These are phyloP conservation scores for Polyploca ridens DNA, from an alignment of 2,888 invertebrate genomes.

Conservation along the genomic window DNA sequence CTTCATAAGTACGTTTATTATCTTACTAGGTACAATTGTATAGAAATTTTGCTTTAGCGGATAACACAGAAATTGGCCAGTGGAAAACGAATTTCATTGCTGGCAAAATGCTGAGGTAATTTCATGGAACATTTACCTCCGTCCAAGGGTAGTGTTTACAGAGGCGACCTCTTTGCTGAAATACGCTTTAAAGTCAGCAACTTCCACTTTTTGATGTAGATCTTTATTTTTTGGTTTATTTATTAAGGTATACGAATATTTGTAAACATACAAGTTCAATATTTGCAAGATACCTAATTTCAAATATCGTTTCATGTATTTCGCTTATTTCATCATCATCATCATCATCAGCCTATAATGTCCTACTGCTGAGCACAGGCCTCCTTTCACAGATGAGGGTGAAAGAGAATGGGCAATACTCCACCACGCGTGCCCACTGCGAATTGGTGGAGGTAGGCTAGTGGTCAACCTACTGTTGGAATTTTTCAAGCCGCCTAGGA, in stretches of 20 bases:
- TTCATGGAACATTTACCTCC: conserved; percentile 74
- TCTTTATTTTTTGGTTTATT: conserved; percentile 44
- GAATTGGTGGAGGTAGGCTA: too few species aligned
- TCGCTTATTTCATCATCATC: too few species aligned
- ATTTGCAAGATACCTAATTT: background rate
- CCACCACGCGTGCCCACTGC: too few species aligned
- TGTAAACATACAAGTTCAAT: background rate
- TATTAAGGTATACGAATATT: conserved; percentile 32
- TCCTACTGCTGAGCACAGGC: too few species aligned
- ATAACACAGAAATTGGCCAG: conserved; percentile 60
- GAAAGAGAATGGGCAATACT: too few species aligned
- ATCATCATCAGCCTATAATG: too few species aligned
- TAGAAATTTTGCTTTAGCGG: conserved; percentile 36
- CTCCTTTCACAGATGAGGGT: too few species aligned
- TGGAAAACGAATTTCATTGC: conserved; percentile 62
- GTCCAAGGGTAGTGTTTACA: conserved; percentile 70
- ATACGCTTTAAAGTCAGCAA: conserved; percentile 34
- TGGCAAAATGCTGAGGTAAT: conserved; percentile 72
- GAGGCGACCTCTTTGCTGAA: conserved; percentile 33
- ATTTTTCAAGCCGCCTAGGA: too few species aligned
- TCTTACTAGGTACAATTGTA: background rate
- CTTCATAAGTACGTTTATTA: background rate
- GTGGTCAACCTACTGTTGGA: too few species aligned
- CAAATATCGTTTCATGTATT: background rate
- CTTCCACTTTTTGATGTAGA: conserved; percentile 40